Conservation (phyloP, 1,140 invertebrate species). For the Heliconius eleuchia region DNA sequence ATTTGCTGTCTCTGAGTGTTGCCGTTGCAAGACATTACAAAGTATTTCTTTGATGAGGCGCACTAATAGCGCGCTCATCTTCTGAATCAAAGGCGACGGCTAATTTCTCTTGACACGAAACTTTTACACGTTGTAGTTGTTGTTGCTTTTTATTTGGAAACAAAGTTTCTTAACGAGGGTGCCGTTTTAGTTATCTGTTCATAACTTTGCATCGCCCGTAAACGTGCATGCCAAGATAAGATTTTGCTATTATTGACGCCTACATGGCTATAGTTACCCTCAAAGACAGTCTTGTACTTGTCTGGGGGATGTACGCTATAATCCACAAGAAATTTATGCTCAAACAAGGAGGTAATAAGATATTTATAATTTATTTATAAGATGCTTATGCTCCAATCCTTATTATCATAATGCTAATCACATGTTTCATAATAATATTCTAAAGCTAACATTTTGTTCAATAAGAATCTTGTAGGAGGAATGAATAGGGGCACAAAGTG, state of each 20-base stretch:
- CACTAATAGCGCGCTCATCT: not conserved
- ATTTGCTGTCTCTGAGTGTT: not conserved
- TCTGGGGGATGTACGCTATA: not conserved
- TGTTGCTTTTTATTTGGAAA: slow-evolving; percentile 12
- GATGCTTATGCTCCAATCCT: not conserved
- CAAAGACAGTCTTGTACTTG: not conserved
- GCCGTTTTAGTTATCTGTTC: slow-evolving; percentile 51
- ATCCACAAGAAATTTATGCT: not conserved
- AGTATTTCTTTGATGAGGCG: not conserved
- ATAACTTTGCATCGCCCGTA: slow-evolving; percentile 18
- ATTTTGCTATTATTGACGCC: slow-evolving; percentile 45
- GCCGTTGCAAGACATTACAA: not conserved
- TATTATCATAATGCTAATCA: not conserved
- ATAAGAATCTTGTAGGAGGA: not conserved
- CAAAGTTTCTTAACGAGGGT: slow-evolving; percentile 55
- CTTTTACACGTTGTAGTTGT: slow-evolving; percentile 17
- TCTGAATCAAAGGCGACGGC: not conserved
- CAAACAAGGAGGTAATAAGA: not conserved
- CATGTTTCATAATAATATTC: not conserved
- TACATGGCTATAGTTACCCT: slow-evolving; percentile 16
- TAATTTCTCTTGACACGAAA: slow-evolving; percentile 11
- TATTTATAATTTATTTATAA: not conserved
- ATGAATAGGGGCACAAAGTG: too few relatives aligned
- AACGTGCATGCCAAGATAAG: slow-evolving; percentile 41
- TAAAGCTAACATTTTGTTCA: not conserved